A percentile compares a stretch with the other conserved stretches of the same genome.
These are phyloP conservation scores for Saguinus imperator DNA, from an alignment of 2,113 vertebrate species.

Conservation along the genomic window DNA sequence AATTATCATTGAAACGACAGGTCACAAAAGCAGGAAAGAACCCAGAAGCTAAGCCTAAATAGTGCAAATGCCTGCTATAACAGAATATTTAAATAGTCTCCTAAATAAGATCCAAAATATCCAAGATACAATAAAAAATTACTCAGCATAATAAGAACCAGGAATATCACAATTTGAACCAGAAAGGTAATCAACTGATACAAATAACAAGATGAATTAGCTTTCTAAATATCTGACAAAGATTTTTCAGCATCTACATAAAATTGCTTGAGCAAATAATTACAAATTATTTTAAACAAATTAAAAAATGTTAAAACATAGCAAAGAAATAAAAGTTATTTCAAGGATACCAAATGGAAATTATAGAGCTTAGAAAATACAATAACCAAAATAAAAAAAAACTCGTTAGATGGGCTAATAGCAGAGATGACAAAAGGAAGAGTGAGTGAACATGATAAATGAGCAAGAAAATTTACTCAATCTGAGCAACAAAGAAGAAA, in stretches of 20 bases:
- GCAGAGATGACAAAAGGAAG: neutral
- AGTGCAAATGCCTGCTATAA: neutral
- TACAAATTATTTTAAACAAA: constrained; percentile 12
- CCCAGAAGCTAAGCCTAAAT: neutral
- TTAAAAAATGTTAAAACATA: neutral
- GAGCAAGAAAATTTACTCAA: neutral
- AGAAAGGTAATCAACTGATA: neutral
- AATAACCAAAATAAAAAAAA: neutral
- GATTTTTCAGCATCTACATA: neutral
- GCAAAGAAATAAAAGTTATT: neutral
- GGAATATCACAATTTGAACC: neutral
- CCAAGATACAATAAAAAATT: neutral
- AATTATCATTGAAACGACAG: neutral
- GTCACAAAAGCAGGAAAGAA: neutral
- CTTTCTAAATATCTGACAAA: constrained; percentile 17
- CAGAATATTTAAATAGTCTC: constrained; percentile 18
- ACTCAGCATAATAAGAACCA: neutral
- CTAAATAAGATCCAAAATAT: neutral
- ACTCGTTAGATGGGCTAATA: neutral
- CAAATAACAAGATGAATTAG: neutral
- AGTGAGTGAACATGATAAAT: constrained; percentile 2
- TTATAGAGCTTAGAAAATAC: neutral
- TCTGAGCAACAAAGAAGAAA: neutral
- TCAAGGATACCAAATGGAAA: constrained; percentile 21
- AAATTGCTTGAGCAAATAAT: constrained; percentile 1